phyloP scores from a whole-genome alignment of 2,113 vertebrate genomes.

The Chionomys nivalis region DNA sequence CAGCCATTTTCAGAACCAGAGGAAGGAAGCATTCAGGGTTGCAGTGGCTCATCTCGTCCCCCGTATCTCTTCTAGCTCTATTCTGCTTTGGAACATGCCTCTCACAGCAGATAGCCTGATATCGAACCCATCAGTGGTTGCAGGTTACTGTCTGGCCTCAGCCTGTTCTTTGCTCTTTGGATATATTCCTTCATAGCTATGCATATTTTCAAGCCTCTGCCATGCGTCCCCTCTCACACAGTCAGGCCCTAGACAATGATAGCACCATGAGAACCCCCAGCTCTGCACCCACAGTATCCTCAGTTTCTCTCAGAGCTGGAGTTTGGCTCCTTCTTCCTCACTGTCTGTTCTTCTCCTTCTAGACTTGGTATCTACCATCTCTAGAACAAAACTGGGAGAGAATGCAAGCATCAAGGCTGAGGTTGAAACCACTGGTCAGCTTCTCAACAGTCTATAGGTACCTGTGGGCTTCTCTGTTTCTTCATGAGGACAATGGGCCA shows the following conservation, averaged over 20 bases:
- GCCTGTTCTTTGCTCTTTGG: not conserved
- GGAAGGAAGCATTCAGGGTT: not conserved
- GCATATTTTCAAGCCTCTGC: not conserved
- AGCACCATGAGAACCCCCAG: accelerated
- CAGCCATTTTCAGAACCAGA: not conserved
- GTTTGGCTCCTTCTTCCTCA: not conserved
- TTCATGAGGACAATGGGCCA: not conserved
- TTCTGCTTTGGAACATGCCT: not conserved
- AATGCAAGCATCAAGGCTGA: not conserved
- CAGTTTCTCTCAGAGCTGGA: not conserved
- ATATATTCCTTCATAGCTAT: not conserved
- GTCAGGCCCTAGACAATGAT: too few relatives aligned
- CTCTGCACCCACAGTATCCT: not conserved
- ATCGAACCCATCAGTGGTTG: not conserved
- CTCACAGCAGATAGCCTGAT: not conserved
- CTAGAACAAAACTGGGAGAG: not conserved
- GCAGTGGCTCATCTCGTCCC: not conserved
- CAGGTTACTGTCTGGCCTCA: not conserved
- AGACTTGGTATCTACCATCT: not conserved
- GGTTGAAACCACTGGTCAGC: not conserved
- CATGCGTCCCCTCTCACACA: not conserved
- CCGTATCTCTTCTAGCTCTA: not conserved
- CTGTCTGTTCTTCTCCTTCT: not conserved
- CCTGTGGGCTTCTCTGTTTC: not conserved
- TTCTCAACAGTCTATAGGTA: not conserved